Evolutionary conservation across 1,140 invertebrate species (phyloP).

Genomic region (Atta texana): DNA sequence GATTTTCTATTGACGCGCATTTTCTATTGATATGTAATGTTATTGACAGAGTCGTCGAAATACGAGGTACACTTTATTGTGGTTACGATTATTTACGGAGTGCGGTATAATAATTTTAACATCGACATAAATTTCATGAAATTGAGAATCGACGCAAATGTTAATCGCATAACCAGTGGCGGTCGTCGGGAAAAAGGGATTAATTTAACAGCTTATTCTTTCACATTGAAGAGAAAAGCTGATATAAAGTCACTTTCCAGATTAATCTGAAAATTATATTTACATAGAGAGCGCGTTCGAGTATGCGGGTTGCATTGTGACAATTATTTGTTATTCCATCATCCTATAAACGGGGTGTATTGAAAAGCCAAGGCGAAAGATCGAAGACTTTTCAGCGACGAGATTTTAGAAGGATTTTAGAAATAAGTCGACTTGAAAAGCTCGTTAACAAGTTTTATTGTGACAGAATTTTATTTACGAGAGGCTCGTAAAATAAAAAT

Average conservation of each 20-base stretch:
- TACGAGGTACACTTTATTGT: neutral
- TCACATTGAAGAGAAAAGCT: neutral
- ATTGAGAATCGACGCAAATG: neutral
- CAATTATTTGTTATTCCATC: neutral
- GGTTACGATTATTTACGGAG: slow-evolving; percentile 7
- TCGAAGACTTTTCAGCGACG: neutral
- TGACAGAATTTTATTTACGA: neutral
- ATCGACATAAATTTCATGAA: neutral
- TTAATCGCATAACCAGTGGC: slow-evolving; percentile 7
- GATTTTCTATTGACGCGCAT: neutral
- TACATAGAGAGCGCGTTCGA: neutral
- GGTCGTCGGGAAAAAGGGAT: neutral
- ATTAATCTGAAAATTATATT: slow-evolving; percentile 38
- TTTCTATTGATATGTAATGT: neutral
- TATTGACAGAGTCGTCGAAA: neutral
- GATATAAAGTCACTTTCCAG: neutral
- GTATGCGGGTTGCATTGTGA: neutral
- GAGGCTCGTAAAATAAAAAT: neutral
- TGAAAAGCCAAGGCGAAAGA: no score
- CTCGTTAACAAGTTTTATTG: neutral
- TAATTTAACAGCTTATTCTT: slow-evolving; percentile 21
- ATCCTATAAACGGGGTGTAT: neutral
- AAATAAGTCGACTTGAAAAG: neutral
- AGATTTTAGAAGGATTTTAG: neutral
- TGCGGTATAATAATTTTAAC: neutral